A percentile compares a stretch with the other conserved stretches of the same genome.
Conservation (phyloP, 2,113 vertebrate genomes). For the Pelmatolapia mariae region DNA sequence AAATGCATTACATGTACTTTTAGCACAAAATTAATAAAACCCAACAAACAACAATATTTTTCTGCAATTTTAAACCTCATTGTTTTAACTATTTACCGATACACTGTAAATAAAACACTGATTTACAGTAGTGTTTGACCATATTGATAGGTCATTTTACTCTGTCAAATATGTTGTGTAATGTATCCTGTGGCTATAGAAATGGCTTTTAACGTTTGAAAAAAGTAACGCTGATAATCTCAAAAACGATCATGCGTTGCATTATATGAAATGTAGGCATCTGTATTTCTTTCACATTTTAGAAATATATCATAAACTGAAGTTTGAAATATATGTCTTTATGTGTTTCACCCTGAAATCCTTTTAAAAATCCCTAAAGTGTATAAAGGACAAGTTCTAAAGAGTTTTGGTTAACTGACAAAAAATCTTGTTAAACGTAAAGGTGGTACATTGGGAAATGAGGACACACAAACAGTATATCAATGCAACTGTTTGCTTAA, state of each 20-base stretch:
- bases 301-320: not conserved
- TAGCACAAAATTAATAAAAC: not conserved
- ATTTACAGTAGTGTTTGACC: not conserved
- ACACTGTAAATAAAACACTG: not conserved
- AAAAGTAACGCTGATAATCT: not conserved
- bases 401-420: not conserved
- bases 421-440: not conserved
- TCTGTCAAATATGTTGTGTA: not conserved
- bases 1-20: not conserved
- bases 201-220: not conserved
- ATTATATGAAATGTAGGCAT: not conserved
- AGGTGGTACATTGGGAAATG: not conserved
- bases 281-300: not conserved
- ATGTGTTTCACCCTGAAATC: not conserved
- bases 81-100: not conserved
- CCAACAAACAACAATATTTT: not conserved
- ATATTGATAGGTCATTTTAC: not conserved
- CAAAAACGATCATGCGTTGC: not conserved
- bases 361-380: not conserved
- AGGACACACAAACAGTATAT: not conserved
- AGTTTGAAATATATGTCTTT: not conserved
- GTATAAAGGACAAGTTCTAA: not conserved
- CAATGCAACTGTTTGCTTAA: not conserved
- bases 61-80: not conserved
- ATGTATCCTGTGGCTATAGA: not conserved